Conservation (phyloP, 2,113 vertebrate species). For the Psittacula cyanocephala region DNA sequence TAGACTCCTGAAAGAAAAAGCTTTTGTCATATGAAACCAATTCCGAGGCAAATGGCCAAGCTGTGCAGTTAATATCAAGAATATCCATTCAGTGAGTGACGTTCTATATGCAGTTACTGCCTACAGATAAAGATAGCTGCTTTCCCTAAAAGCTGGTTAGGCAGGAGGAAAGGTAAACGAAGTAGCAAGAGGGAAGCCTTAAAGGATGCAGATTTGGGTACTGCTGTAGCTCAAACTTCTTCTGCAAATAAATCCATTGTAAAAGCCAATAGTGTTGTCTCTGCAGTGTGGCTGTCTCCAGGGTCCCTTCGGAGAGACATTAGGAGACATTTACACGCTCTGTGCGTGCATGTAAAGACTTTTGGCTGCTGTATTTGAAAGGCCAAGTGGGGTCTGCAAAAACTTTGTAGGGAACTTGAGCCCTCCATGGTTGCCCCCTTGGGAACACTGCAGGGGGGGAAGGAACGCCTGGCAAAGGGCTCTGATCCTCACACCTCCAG, state of each 20-base stretch:
- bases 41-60: constrained; percentile 27
- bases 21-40: constrained; percentile 55
- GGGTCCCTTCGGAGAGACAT: neutral
- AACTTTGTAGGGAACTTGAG: neutral
- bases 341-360: neutral
- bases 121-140: constrained; percentile 12
- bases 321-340: neutral
- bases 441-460: neutral
- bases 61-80: neutral
- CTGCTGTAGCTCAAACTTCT: neutral
- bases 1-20: constrained; percentile 14
- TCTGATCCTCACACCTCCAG: neutral
- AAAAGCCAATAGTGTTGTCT: neutral
- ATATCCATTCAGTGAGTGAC: neutral
- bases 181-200: neutral
- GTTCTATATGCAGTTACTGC: neutral
- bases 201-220: neutral
- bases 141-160: neutral
- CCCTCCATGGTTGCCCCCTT: accelerated
- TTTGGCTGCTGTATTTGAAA: neutral
- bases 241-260: neutral
- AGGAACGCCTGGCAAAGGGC: accelerated
- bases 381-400: neutral
- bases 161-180: constrained; percentile 10
- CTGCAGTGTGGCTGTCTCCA: neutral